Percentiles rank a stretch among this genome's conserved stretches.
phyloP scores from a whole-genome alignment of 2,113 vertebrate species.

The Leptosomus discolor region DNA sequence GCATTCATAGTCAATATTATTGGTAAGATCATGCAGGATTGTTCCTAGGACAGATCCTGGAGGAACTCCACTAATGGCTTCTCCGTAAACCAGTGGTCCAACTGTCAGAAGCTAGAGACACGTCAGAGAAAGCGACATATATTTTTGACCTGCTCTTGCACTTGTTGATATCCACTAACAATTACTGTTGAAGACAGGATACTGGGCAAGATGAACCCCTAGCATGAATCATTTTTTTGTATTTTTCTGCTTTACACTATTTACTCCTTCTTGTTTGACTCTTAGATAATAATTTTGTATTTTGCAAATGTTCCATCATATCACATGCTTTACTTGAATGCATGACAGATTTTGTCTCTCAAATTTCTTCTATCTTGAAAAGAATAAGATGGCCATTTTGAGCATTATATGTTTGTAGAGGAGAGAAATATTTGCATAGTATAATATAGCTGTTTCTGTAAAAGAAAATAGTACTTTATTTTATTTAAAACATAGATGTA shows the following conservation, averaged over 20 bases:
- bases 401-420: background rate
- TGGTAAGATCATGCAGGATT: background rate
- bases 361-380: background rate
- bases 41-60: background rate
- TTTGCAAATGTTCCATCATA: background rate
- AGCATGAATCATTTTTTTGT: background rate
- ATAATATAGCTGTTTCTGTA: background rate
- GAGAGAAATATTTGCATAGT: background rate
- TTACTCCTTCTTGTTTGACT: background rate
- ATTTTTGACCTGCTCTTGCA: background rate
- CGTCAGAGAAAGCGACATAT: background rate
- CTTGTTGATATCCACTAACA: background rate
- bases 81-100: background rate
- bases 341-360: background rate
- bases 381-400: background rate
- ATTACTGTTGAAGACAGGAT: background rate
- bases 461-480: background rate
- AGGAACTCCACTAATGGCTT: background rate
- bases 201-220: fast-evolving
- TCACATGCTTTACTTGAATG: background rate
- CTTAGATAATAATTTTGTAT: background rate
- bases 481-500: background rate
- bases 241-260: background rate
- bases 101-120: background rate
- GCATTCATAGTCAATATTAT: background rate